These are phyloP conservation scores for Rotaria socialis DNA, from an alignment of 2,888 invertebrate genomes.

Conservation along the genomic window DNA sequence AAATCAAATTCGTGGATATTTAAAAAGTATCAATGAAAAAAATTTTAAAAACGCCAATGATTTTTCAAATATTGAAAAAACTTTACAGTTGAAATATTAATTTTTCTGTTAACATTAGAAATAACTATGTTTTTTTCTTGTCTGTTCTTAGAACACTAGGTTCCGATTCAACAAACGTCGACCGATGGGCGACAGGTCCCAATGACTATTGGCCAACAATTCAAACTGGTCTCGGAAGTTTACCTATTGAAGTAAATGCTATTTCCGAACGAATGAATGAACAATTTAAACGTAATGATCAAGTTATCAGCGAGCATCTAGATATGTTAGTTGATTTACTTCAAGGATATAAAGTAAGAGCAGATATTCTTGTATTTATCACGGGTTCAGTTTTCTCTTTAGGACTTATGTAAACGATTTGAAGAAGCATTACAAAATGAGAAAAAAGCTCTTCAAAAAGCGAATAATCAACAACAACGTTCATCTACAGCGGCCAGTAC, in stretches of 20 bases:
- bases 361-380: too few relatives aligned
- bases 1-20: not conserved
- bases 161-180: conserved; percentile 52
- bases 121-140: too few relatives aligned
- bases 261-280: conserved; percentile 55
- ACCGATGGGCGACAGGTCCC: conserved; percentile 55
- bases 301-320: conserved; percentile 2
- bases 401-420: conserved; percentile 60
- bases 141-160: conserved; percentile 52
- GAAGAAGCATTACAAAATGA: conserved; percentile 58
- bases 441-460: conserved; percentile 56
- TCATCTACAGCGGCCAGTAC: not conserved
- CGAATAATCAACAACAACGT: conserved; percentile 51
- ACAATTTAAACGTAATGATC: conserved; percentile 47
- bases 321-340: conserved; percentile 38
- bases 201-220: conserved; percentile 54
- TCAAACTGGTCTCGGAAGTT: conserved; percentile 53
- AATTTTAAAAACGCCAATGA: not conserved
- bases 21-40: not conserved
- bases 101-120: too few relatives aligned
- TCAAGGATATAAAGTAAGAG: not conserved
- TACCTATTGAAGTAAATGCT: conserved; percentile 54
- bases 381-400: too few relatives aligned
- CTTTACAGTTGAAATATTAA: conserved; percentile 48
- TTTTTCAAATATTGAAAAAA: not conserved